Conservation (phyloP, 2,797 vertebrate genomes). For the Enteromius paludinosus region DNA sequence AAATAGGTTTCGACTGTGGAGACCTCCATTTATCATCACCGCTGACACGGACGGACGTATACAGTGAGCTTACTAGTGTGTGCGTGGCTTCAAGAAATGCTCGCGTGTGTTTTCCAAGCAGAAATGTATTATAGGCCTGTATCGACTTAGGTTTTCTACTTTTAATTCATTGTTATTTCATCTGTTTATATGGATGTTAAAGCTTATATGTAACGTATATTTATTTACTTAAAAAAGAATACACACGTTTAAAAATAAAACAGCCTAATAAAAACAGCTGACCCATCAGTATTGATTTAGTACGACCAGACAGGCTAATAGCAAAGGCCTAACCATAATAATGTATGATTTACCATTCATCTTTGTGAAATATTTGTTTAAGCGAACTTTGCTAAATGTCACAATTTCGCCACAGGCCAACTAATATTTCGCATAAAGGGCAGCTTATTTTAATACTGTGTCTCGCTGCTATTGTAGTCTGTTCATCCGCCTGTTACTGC, state of each 20-base stretch:
- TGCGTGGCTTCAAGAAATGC: conserved; percentile 16
- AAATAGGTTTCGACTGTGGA: conserved; percentile 83
- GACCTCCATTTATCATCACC: conserved; percentile 82
- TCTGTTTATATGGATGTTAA: background rate
- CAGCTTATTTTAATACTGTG: conserved; percentile 66
- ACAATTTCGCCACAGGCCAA: conserved; percentile 41
- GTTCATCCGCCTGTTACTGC: conserved; percentile 70
- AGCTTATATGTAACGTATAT: background rate
- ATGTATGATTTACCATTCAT: background rate
- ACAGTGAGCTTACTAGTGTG: conserved; percentile 54
- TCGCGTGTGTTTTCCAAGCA: background rate
- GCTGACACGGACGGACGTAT: conserved; percentile 73
- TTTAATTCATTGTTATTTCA: background rate
- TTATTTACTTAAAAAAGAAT: background rate
- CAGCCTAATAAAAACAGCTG: background rate
- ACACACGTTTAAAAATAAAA: too few relatives aligned
- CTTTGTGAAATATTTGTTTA: conserved; percentile 6
- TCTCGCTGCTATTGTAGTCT: conserved; percentile 73
- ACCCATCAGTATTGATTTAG: background rate
- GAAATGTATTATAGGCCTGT: background rate
- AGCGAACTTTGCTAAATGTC: conserved; percentile 2
- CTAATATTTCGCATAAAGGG: conserved; percentile 68
- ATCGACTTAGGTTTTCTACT: background rate
- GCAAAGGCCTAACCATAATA: background rate
- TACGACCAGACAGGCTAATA: too few relatives aligned